Evolutionary conservation across 1,140 invertebrate genomes (phyloP).

Genomic region (Drosophila asahinai): DNA sequence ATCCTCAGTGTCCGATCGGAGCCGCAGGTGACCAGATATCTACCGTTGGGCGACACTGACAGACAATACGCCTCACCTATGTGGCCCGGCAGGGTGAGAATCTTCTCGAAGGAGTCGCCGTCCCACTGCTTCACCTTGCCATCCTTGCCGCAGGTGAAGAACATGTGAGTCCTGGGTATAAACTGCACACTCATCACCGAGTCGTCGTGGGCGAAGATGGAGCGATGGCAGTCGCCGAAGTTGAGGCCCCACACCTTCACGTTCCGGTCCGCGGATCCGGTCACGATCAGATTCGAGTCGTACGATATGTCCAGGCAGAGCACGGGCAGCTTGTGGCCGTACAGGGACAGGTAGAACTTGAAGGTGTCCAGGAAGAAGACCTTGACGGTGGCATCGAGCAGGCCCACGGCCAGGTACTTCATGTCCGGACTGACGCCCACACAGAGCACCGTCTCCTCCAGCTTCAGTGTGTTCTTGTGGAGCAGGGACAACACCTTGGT

Average conservation of each 20-base stretch:
- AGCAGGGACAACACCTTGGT: constrained; percentile 90
- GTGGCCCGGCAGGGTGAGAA: constrained; percentile 93
- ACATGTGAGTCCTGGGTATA: constrained; percentile 95
- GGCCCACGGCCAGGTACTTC: constrained; percentile 94
- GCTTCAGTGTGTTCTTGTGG: constrained; percentile 92
- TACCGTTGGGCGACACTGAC: constrained; percentile 92
- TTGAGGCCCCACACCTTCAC: constrained; percentile 99
- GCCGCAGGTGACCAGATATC: constrained; percentile 93
- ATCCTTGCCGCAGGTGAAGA: constrained; percentile 97
- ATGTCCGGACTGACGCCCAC: constrained; percentile 94
- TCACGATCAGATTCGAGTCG: constrained; percentile 95
- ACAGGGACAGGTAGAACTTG: constrained; percentile 98
- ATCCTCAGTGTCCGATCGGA: constrained; percentile 95
- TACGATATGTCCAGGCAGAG: constrained; percentile 97
- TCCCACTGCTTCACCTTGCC: constrained; percentile 98
- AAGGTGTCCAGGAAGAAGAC: constrained; percentile 97
- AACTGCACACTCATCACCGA: constrained; percentile 96
- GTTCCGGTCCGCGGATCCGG: constrained; percentile 97
- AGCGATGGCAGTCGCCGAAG: constrained; percentile 98
- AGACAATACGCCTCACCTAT: constrained; percentile 91
- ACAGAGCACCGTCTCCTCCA: constrained; percentile 94
- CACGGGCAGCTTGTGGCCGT: constrained; percentile 98
- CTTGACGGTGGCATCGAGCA: constrained; percentile 97
- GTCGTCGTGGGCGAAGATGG: constrained; percentile 96
- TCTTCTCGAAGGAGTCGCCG: constrained; percentile 96